phyloP scores from a whole-genome alignment of 2,888 invertebrate species.

The Raillietiella orientalis region DNA sequence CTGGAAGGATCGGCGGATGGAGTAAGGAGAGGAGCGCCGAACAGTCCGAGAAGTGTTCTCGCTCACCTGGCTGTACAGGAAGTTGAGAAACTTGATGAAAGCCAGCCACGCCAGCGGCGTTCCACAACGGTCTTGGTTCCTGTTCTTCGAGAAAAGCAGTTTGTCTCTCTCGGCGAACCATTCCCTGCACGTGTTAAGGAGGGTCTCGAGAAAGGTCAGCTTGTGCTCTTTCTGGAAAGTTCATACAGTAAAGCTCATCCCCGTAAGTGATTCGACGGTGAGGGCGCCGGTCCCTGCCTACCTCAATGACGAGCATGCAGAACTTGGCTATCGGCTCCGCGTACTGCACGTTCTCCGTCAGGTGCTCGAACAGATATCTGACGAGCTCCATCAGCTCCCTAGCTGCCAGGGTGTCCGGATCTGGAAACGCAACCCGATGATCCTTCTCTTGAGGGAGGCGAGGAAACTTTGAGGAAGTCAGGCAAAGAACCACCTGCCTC shows the following conservation, averaged over 20 bases:
- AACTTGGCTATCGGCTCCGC: constrained; percentile 52
- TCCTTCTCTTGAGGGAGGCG: no score
- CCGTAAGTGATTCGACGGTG: no score
- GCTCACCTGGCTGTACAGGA: constrained; percentile 42
- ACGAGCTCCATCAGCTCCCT: constrained; percentile 53
- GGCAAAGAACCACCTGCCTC: no score
- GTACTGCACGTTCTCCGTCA: constrained; percentile 41
- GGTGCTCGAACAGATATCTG: constrained; percentile 39
- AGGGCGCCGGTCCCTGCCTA: constrained; percentile 9
- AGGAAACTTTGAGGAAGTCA: no score
- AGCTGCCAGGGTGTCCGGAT: constrained; percentile 39
- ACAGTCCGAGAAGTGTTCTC: background rate
- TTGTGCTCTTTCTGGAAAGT: constrained; percentile 36
- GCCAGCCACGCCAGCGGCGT: constrained; percentile 28
- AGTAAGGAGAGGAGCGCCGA: background rate
- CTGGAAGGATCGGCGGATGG: constrained; percentile 12
- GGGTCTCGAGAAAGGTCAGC: constrained; percentile 58
- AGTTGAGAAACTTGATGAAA: constrained; percentile 61
- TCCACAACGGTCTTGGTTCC: no score
- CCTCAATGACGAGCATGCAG: constrained; percentile 52
- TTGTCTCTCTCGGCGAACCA: constrained; percentile 56
- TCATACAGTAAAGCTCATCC: no score
- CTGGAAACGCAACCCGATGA: constrained; percentile 14
- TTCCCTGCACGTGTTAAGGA: constrained; percentile 61
- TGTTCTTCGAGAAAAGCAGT: constrained; percentile 15